Percentiles rank a stretch among this genome's conserved stretches.
These are phyloP conservation scores for Orientallactaga sibirica DNA, from an alignment of 2,797 vertebrate genomes.

Conservation along the genomic window DNA sequence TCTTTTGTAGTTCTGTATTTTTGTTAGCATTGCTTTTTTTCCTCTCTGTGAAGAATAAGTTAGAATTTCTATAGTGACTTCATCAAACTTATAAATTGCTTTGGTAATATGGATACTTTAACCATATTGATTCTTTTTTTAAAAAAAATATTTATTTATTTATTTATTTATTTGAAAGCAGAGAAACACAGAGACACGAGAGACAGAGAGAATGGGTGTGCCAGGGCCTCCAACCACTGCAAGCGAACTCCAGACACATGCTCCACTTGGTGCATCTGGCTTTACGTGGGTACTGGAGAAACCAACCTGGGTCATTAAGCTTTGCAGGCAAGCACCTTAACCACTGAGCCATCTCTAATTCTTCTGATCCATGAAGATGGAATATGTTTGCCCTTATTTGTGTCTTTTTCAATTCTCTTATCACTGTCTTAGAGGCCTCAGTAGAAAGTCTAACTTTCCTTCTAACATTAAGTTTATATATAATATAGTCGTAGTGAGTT, in stretches of 20 bases:
- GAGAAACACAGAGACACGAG: too few relatives aligned
- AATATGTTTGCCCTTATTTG: background rate
- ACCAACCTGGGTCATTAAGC: too few relatives aligned
- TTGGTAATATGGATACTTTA: background rate
- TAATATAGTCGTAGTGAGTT: constrained; percentile 35
- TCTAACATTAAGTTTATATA: background rate
- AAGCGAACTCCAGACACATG: too few relatives aligned
- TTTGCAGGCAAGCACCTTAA: too few relatives aligned
- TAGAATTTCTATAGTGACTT: background rate
- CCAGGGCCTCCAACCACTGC: too few relatives aligned
- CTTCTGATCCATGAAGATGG: background rate
- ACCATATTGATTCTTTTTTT: background rate
- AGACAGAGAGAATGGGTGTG: too few relatives aligned
- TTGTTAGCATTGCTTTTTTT: background rate
- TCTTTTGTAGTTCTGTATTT: background rate
- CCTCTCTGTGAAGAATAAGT: background rate
- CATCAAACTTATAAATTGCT: background rate
- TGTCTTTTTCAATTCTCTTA: background rate
- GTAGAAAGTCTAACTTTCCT: background rate
- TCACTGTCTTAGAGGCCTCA: background rate
- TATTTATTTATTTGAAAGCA: too few relatives aligned
- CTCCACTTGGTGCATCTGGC: too few relatives aligned
- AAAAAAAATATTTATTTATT: too few relatives aligned
- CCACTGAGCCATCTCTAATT: background rate
- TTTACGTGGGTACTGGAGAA: too few relatives aligned